phyloP scores from a whole-genome alignment of 2,888 invertebrate species.

The Netelia inedita region DNA sequence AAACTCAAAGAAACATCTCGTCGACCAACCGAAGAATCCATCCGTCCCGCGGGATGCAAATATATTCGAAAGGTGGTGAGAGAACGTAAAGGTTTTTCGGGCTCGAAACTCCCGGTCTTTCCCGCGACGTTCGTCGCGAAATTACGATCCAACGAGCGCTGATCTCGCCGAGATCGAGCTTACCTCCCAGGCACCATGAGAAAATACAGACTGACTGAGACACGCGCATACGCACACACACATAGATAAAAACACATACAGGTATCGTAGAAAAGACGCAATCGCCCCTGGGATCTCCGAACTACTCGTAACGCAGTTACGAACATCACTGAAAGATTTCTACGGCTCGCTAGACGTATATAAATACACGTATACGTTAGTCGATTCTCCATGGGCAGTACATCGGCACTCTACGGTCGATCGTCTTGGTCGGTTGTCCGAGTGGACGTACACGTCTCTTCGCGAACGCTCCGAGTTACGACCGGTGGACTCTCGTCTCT shows the following conservation, averaged over 20 bases:
- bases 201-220: conserved; percentile 15
- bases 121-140: conserved; percentile 57
- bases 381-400: background rate
- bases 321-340: conserved; percentile 39
- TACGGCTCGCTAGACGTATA: conserved; percentile 15
- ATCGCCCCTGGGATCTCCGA: conserved; percentile 54
- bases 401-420: conserved; percentile 31
- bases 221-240: conserved; percentile 7
- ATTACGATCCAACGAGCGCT: conserved; percentile 59
- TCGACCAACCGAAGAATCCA: conserved; percentile 15
- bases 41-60: conserved; percentile 22
- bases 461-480: conserved; percentile 36
- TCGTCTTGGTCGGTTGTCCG: conserved; percentile 29
- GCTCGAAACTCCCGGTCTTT: conserved; percentile 54
- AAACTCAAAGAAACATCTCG: conserved; percentile 40
- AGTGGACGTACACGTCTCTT: background rate
- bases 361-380: conserved; percentile 9
- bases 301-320: conserved; percentile 17
- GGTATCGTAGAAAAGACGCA: conserved; percentile 29
- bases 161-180: conserved; percentile 51
- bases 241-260: background rate
- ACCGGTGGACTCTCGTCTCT: conserved; percentile 2
- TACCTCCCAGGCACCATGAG: conserved; percentile 39
- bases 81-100: background rate
- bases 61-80: background rate